Evolutionary conservation across 2,888 invertebrate species (phyloP).

Genomic region (Caenorhabditis parvicauda): DNA sequence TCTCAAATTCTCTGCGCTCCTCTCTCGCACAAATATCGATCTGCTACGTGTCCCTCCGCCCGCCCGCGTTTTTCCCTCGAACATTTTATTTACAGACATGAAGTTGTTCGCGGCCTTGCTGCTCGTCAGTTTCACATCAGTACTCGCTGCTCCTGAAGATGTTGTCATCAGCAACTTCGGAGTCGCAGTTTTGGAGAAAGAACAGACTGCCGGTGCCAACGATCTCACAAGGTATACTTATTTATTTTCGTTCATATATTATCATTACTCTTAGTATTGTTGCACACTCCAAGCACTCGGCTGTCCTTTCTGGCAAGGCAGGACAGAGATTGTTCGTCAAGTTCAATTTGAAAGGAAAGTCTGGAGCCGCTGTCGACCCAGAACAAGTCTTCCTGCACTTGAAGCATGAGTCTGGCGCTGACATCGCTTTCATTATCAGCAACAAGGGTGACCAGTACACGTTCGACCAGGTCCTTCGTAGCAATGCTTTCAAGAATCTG

Average conservation of each 20-base stretch:
- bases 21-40: too few relatives aligned
- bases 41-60: neutral
- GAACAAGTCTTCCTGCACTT: conserved; percentile 76
- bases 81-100: conserved; percentile 3
- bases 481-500: conserved; percentile 64
- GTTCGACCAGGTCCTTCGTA: conserved; percentile 8
- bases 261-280: conserved; percentile 70
- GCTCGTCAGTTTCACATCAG: neutral
- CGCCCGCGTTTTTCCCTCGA: neutral
- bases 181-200: conserved; percentile 65
- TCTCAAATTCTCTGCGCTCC: too few relatives aligned
- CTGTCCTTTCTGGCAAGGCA: conserved; percentile 79
- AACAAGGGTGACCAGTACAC: neutral
- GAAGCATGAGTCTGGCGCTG: conserved; percentile 73
- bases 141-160: conserved; percentile 9
- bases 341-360: conserved; percentile 77
- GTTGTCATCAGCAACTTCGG: conserved; percentile 74
- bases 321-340: conserved; percentile 84
- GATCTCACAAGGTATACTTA: conserved; percentile 21
- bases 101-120: conserved; percentile 12
- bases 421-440: conserved; percentile 71
- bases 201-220: conserved; percentile 37
- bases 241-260: too few relatives aligned
- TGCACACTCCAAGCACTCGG: conserved; percentile 74
- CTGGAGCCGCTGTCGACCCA: conserved; percentile 72